Conservation (phyloP, 2,113 vertebrate genomes). For the Lampris incognitus region DNA sequence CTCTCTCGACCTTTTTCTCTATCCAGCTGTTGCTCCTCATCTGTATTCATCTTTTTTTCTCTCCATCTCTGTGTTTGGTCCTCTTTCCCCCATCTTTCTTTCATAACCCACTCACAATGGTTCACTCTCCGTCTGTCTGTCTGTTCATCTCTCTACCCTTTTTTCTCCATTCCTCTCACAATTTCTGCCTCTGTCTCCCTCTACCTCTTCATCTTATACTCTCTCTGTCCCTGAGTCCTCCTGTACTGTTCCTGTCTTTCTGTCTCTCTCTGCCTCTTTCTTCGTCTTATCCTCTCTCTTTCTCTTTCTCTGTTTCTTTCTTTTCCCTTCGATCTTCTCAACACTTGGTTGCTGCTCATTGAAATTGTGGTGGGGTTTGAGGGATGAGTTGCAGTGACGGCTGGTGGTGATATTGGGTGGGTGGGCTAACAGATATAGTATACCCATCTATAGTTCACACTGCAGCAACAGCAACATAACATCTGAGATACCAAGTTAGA, state of each 20-base stretch:
- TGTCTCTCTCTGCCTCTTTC: background rate
- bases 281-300: background rate
- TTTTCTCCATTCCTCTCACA: background rate
- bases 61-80: background rate
- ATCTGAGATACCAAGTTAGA: no score
- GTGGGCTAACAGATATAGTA: no score
- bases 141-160: background rate
- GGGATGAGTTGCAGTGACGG: no score
- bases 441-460: no score
- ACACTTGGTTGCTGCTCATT: no score
- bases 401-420: no score
- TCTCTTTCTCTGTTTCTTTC: background rate
- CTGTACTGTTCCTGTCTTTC: background rate
- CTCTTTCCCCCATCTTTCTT: no score
- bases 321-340: background rate
- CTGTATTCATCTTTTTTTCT: conserved; percentile 6
- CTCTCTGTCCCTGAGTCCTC: background rate
- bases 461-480: no score
- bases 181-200: background rate
- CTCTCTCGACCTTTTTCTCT: conserved; percentile 1
- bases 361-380: no score
- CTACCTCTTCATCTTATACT: background rate
- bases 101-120: no score
- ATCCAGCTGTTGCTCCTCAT: background rate
- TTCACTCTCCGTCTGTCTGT: background rate